These are phyloP conservation scores for Diarsia rubi DNA, from an alignment of 2,888 invertebrate genomes.

Conservation along the genomic window DNA sequence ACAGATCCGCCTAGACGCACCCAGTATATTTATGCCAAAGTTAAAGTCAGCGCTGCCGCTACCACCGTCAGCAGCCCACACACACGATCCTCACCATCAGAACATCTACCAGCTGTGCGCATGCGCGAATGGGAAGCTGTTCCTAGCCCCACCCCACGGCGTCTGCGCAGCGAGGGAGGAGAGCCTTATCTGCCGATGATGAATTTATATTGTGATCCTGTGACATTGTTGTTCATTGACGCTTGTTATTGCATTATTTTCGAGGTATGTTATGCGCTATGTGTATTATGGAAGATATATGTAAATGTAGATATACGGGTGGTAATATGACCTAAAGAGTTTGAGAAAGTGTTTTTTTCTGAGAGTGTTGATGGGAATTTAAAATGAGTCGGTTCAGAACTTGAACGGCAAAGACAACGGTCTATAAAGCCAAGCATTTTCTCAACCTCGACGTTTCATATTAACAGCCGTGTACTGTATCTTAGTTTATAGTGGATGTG, in stretches of 20 bases:
- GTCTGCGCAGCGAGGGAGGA: slow-evolving; percentile 92
- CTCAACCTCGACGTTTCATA: background rate
- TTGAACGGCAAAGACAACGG: background rate
- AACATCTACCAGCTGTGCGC: slow-evolving; percentile 97
- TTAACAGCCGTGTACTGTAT: slow-evolving; percentile 3
- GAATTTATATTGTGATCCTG: slow-evolving; percentile 64
- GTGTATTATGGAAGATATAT: slow-evolving; percentile 29
- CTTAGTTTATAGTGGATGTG: slow-evolving; percentile 53
- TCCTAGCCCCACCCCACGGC: slow-evolving; percentile 96
- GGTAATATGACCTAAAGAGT: slow-evolving; percentile 2
- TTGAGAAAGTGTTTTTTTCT: background rate
- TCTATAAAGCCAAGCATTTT: background rate
- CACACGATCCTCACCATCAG: slow-evolving; percentile 91
- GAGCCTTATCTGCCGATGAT: slow-evolving; percentile 90
- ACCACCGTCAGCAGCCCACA: slow-evolving; percentile 86
- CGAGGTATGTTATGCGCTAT: slow-evolving; percentile 37
- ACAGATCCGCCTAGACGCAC: slow-evolving; percentile 92
- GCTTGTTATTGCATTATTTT: slow-evolving; percentile 52
- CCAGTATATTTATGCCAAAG: slow-evolving; percentile 92
- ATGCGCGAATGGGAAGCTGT: slow-evolving; percentile 97
- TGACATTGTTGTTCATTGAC: slow-evolving; percentile 63
- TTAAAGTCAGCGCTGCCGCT: slow-evolving; percentile 91
- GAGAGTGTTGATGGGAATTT: background rate
- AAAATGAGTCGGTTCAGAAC: background rate
- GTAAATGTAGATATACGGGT: background rate